Base-by-base conservation (phyloP, 2,797 vertebrate species). In the Leptodactylus fallax region DNA sequence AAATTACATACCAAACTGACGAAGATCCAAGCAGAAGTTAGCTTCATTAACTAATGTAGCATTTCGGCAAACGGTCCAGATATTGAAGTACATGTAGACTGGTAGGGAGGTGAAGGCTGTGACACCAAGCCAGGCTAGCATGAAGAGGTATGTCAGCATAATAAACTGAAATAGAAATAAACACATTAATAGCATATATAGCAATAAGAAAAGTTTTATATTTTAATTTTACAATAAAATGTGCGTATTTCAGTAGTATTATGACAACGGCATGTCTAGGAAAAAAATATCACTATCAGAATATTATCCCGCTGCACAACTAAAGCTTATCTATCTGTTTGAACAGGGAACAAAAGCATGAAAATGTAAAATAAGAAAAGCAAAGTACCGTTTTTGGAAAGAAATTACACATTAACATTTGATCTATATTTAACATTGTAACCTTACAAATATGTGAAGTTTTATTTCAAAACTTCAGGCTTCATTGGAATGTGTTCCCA, bases 141-240 rank as follows among this genome's bases (percentile, higher is more conserved):
- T 99, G 95, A 99, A 99, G 92, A 99, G 95, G 93, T 99, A 99
- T 14, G 98, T 99, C 97, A 99, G 95, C 98, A 99, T 98, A 93
- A 99, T 99, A 92, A 99, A 99, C 98, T 99, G 93, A 16, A 92
- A 85, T 25, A 90, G 6, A 87, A 77, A 88, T 1, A 81, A 21
- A 47, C 1, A 69, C 23, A 53, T 53, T 51, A 72, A 45, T 63
- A 78, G 6, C n/a, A 69, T 47, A 2, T 61, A 49, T 3, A n/a
- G 17, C 16, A 63, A 63, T 60, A 60, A 19, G 7, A 82, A 8
- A 82, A 67, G 0, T 12, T 3, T 19, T 3, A 19, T 72, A 12
- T 47, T 7, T 47, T 71, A 45, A 21, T 21, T 47, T 47, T 21
- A 47, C 1, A 3, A 36, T 45, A 67, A 67, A 67, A 25, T 9